Evolutionary conservation across 2,888 invertebrate genomes (phyloP), one percentile per base, ranked within the genome.

Genomic region (Drosophila koepferae): DNA sequence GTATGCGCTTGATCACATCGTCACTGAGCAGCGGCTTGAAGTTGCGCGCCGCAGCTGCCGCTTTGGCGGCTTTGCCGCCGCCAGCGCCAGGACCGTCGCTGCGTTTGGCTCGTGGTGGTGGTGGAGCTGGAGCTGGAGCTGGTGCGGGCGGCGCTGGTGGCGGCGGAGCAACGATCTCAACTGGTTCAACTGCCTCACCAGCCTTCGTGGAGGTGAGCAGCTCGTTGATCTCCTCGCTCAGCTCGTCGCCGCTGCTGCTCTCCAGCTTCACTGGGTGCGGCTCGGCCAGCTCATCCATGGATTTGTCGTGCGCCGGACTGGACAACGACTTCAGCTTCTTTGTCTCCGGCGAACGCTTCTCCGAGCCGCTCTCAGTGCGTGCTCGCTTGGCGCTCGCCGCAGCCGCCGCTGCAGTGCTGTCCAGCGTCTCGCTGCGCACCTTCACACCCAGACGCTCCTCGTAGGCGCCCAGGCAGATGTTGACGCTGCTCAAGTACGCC

Each of bases 391-490:
- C 87, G 23, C 51, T 80, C 20, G 77, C 65, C 6, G 71, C 65
- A 3, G 80, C 61, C 1, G 81, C 69, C 2, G 77, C 74, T 28
- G 90, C 87, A 3, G 92, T 90, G 48, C 93, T 89, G 3, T 74
- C 90, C 6, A 93, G 69, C 14, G 82, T 88, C 68, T 94, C 94
- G 41, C 94, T 93, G 40, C 93, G 93, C 18, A 94, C 93, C 74
- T 94, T 94, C 5, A 95, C 92, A 4, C 96, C 95, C 87, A 96
- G 94, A 43, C 97, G 94, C 89, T 96, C 96, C 81, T 97, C 95
- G 82, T 97, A 97, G 0, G 96, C 96, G 61, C 95, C 95, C 81
- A 97, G 94, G 91, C 96, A 96, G 23, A 97, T 96, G 86, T 96
- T 96, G 86, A 96, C 95, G 84, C 96, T 96, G 68, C 97, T 96